These are phyloP conservation scores for Chironomus striatipennis DNA, from an alignment of 1,140 invertebrate genomes.

Conservation along the genomic window DNA sequence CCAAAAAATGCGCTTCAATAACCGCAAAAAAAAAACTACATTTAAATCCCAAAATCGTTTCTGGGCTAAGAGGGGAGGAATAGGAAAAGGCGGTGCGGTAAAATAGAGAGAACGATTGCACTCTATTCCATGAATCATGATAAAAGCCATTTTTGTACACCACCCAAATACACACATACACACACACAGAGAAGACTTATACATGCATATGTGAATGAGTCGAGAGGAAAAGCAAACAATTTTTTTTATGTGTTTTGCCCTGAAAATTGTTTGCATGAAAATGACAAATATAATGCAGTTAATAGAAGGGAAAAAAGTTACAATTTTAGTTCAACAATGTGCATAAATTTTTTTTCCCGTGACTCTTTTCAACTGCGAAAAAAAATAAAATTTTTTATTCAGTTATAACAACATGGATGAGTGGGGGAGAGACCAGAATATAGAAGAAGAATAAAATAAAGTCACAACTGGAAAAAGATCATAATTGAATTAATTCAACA, in stretches of 20 bases:
- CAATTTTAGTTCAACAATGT: not conserved
- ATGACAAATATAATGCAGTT: slow-evolving; percentile 14
- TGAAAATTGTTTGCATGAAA: not conserved
- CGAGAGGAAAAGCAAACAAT: not conserved
- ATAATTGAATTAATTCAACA: slow-evolving; percentile 15
- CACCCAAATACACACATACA: not conserved
- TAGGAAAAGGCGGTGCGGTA: not conserved
- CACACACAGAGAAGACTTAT: not conserved
- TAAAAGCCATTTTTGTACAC: not conserved
- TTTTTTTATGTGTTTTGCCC: too few species aligned
- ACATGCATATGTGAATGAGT: not conserved
- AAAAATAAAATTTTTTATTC: not conserved
- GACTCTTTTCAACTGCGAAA: too few species aligned
- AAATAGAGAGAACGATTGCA: not conserved
- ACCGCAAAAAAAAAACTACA: too few species aligned
- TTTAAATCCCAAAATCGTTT: too few species aligned
- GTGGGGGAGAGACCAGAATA: not conserved
- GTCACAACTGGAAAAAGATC: not conserved
- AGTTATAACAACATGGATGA: not conserved
- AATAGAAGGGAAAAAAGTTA: slow-evolving; percentile 1
- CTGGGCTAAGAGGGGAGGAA: too few species aligned
- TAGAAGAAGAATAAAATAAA: too few species aligned
- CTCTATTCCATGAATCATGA: not conserved
- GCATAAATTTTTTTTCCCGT: too few species aligned
- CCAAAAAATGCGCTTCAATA: too few species aligned